Base-by-base conservation (phyloP, 2,888 invertebrate species). In the Mantis religiosa region DNA sequence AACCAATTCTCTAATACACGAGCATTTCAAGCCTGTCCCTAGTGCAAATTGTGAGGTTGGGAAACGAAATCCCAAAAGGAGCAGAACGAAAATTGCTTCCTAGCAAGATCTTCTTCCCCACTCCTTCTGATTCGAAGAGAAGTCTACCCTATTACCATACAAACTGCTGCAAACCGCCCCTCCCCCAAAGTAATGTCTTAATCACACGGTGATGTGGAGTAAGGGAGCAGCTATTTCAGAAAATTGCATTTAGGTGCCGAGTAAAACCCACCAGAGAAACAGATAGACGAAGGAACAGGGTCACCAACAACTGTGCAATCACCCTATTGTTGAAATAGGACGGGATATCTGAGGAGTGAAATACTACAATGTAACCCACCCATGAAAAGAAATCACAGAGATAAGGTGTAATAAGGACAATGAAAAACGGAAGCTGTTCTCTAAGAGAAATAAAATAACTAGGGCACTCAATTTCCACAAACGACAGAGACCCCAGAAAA, bases 171-270 rank as follows among this genome's bases (percentile, higher is more conserved):
- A 82, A 81, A 27, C 34, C 85, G 25, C 47, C 85, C 85, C 34
- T 71, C 54, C 25, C 8, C 54, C 25, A 14, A 82, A 87, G 85
- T 87, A 88, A 89, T 88, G 89, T 89, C 89, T 89, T 88, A 89
- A 89, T 89, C 88, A 87, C 82, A 14, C 47, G 6, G 87, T 87
- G 88, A 89, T 85, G 89, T 87, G 89, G 84, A 87, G 87, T 83
- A 84, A 47, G 83, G 84, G 87, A 71, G 28, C 20, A 88, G 84
- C 88, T 84, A 88, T 89, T 89, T 86, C 82, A 20, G 89, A 83
- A 89, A 89, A 89, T 88, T 89, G 89, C 89, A 88, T 88, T 47
- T 89, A 87, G 87, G 82, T 84, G 30, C 41, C 3, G 87, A 34
- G 87, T 25, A 82, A 87, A 82, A 71, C 54, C 54, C 54, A 71